Percentiles rank a stretch among this genome's conserved stretches.
Evolutionary conservation across 2,113 vertebrate genomes (phyloP).

Genomic region (Sceloporus tristichus): DNA sequence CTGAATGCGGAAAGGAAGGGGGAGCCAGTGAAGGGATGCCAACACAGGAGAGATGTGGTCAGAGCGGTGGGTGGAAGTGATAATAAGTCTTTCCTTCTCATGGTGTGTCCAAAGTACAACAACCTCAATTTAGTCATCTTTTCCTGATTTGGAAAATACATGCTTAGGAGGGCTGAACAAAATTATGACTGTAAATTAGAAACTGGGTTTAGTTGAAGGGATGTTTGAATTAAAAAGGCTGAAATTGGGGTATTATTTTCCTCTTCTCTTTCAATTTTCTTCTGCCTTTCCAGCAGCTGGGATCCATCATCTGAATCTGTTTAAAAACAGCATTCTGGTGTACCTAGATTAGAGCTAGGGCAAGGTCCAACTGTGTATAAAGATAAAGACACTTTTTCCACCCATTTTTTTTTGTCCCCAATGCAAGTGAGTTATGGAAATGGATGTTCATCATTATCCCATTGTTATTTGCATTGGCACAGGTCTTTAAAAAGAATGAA

Average conservation of each 20-base stretch:
- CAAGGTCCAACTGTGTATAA: not conserved
- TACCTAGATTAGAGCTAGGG: not conserved
- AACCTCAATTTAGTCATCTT: too few relatives aligned
- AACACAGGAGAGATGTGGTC: too few relatives aligned
- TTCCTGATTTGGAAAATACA: too few relatives aligned
- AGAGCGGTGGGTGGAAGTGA: too few relatives aligned
- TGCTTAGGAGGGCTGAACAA: too few relatives aligned
- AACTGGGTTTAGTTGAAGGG: not conserved
- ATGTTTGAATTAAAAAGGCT: not conserved
- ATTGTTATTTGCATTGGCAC: not conserved
- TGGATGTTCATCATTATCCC: too few relatives aligned
- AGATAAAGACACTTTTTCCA: not conserved
- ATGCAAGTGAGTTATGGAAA: not conserved
- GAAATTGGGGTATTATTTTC: not conserved
- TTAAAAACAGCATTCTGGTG: not conserved
- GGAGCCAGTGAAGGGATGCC: too few relatives aligned
- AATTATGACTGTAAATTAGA: too few relatives aligned
- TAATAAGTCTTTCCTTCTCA: too few relatives aligned
- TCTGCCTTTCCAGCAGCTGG: not conserved
- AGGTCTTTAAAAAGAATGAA: not conserved
- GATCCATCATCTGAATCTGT: not conserved
- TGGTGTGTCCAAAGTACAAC: too few relatives aligned
- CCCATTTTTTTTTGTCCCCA: not conserved
- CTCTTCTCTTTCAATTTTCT: not conserved
- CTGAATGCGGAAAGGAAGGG: too few relatives aligned